These are phyloP conservation scores for Corvus moneduloides DNA, from an alignment of 2,113 vertebrate genomes.

Conservation along the genomic window DNA sequence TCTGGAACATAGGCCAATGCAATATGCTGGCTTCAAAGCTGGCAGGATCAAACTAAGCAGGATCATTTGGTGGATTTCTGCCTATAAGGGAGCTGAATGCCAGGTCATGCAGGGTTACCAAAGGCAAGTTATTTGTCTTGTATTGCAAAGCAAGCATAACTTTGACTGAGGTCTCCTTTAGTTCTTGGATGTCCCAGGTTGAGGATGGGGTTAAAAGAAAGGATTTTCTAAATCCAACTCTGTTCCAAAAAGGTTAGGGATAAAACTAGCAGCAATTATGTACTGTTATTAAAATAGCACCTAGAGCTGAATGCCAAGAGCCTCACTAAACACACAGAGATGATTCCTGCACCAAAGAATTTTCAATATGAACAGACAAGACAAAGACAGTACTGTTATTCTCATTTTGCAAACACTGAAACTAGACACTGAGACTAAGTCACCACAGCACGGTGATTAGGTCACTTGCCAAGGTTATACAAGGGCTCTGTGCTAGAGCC, in stretches of 20 bases:
- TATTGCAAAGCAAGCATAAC: neutral
- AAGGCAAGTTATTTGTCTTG: neutral
- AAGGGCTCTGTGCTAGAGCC: neutral
- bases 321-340: neutral
- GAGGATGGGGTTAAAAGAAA: slow-evolving; percentile 27
- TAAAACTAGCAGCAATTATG: slow-evolving; percentile 40
- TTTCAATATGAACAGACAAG: slow-evolving; percentile 46
- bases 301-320: neutral
- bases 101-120: neutral
- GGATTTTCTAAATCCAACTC: neutral
- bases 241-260: neutral
- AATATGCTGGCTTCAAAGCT: neutral
- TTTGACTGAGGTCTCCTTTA: neutral
- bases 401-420: slow-evolving; percentile 23
- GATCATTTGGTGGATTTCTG: slow-evolving; percentile 3
- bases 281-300: slow-evolving; percentile 50
- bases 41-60: neutral
- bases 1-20: neutral
- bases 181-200: neutral
- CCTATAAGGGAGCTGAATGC: neutral
- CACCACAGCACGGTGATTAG: neutral
- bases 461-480: slow-evolving; percentile 13
- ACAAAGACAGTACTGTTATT: slow-evolving; percentile 53
- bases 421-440: neutral
- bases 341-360: slow-evolving; percentile 30